Evolutionary conservation across 2,888 invertebrate genomes (phyloP), one percentile per base, ranked within the genome.

Genomic region (Rhorus exstirpatorius): DNA sequence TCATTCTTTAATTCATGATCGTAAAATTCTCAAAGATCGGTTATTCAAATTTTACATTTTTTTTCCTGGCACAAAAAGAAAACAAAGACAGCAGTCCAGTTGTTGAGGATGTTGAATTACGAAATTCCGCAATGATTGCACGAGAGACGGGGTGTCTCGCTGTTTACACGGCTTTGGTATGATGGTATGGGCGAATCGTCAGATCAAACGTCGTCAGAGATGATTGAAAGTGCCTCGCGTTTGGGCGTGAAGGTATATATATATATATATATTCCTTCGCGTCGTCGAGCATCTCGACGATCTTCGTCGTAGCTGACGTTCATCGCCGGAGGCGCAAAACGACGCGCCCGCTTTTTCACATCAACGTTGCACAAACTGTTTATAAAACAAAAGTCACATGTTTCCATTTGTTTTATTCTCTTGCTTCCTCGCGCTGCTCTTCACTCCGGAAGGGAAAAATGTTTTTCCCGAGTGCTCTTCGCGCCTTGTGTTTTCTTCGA

Each of bases 321-420:
- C 75, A 71, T 65, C 55, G 68, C 46, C n/a, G n/a, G 17, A 58
- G 67, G 55, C 51, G 26, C 46, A 14, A 26, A n/a, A 63, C 26
- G 46, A 14, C 12, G 17, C 14, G 49, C 17, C 17, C 35, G n/a
- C 2, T 51, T 61, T n/a, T 38, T 60, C 46, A 70, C 67, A 58
- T 74, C 60, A 24, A 70, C 31, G 44, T 72, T 70, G 61, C 19
- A 63, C 19, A 46, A 75, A 77, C 70, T 88, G 86, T 87, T 87
- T 87, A 85, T 84, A 84, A 86, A 89, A 88, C 87, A 88, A 87
- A 87, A 83, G 84, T n/a, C n/a, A n/a, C n/a, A 83, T 78, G 67
- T 58, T 26, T 49, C 12, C 7, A 1, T 68, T 79, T 55, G 76
- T 70, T 35, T 77, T 68, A 8, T 41, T 46, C 24, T 63, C 44